A percentile compares a stretch with the other conserved stretches of the same genome.
These are phyloP conservation scores for Rhinichthys osculus DNA, from an alignment of 2,797 vertebrate species.

Conservation along the genomic window DNA sequence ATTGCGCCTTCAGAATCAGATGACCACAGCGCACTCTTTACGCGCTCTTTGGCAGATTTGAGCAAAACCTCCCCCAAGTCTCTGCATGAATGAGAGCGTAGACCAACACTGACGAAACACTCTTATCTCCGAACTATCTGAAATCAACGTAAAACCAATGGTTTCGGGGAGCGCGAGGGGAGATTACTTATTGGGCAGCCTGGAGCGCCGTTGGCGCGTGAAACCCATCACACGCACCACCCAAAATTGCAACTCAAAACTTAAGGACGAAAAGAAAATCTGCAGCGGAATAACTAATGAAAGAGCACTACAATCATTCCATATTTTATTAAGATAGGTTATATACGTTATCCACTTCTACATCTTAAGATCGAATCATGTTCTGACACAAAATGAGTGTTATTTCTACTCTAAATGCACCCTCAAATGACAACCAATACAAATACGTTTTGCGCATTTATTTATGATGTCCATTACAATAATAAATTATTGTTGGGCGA, in stretches of 20 bases:
- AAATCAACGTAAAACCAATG: neutral
- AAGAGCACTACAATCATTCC: neutral
- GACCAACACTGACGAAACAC: conserved; percentile 7
- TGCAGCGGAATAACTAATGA: neutral
- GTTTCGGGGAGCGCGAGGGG: neutral
- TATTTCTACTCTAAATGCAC: neutral
- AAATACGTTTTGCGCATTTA: neutral
- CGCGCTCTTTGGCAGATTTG: neutral
- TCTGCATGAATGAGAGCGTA: neutral
- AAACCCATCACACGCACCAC: conserved; percentile 7
- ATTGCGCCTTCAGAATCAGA: neutral
- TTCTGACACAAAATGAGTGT: neutral
- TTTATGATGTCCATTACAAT: neutral
- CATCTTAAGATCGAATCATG: neutral
- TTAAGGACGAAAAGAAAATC: neutral
- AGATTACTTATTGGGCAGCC: conserved; percentile 42
- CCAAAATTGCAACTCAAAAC: neutral
- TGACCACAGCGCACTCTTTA: neutral
- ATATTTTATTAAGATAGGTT: neutral
- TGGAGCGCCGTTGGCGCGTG: conserved; percentile 8
- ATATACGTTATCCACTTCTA: neutral
- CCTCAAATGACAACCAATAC: neutral
- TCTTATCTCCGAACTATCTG: conserved; percentile 15
- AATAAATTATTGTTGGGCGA: neutral
- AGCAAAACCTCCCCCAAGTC: neutral